A percentile compares a stretch with the other conserved stretches of the same genome.
Conservation (phyloP, 2,797 vertebrate genomes). For the Monodelphis domestica region DNA sequence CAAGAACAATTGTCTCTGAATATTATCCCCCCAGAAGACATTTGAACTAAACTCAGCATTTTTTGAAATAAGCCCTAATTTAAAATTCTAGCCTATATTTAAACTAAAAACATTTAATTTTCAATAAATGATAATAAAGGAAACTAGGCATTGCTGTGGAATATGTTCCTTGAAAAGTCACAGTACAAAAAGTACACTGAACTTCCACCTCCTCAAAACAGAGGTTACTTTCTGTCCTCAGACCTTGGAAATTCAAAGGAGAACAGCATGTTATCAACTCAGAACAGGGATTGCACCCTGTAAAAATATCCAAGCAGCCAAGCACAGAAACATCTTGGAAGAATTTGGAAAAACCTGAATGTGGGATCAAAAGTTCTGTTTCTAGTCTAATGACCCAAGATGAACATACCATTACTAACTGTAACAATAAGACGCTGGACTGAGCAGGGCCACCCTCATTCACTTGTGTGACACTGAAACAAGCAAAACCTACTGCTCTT, state of each 20-base stretch:
- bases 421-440: slow-evolving; percentile 52
- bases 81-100: slow-evolving; percentile 77
- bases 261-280: slow-evolving; percentile 74
- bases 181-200: slow-evolving; percentile 79
- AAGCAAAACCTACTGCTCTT: slow-evolving; percentile 55
- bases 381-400: slow-evolving; percentile 52
- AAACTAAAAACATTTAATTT: slow-evolving; percentile 79
- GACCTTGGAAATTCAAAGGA: slow-evolving; percentile 65
- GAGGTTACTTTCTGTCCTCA: slow-evolving; percentile 76
- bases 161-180: slow-evolving; percentile 81
- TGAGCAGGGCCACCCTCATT: slow-evolving; percentile 27
- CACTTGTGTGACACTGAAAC: slow-evolving; percentile 49
- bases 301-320: slow-evolving; percentile 69
- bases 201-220: slow-evolving; percentile 78
- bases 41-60: slow-evolving; percentile 72
- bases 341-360: slow-evolving; percentile 59
- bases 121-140: slow-evolving; percentile 78
- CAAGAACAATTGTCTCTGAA: slow-evolving; percentile 72
- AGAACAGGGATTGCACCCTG: slow-evolving; percentile 57
- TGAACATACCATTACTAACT: slow-evolving; percentile 60
- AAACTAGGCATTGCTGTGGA: slow-evolving; percentile 80
- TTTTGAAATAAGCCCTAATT: slow-evolving; percentile 77
- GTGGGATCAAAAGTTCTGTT: slow-evolving; percentile 61
- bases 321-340: slow-evolving; percentile 63
- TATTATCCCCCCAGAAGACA: slow-evolving; percentile 75